Evolutionary conservation across 2,888 invertebrate species (phyloP).

Genomic region (Megalurothrips usitatus): DNA sequence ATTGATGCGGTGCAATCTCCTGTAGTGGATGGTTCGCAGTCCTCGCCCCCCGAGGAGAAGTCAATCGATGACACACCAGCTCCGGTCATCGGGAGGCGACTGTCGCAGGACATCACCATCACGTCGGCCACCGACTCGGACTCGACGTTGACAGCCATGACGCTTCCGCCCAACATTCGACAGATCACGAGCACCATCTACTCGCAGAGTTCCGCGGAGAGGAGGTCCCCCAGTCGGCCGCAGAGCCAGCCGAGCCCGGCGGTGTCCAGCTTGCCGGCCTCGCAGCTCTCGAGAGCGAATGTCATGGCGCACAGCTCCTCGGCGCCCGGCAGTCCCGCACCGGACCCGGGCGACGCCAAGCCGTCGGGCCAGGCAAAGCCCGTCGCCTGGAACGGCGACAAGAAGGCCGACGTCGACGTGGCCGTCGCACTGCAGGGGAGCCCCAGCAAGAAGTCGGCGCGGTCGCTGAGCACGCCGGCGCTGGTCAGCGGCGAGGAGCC

Average conservation of each 20-base stretch:
- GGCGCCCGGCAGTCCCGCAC: background rate
- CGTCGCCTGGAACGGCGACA: background rate
- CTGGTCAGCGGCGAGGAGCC: background rate
- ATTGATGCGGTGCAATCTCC: background rate
- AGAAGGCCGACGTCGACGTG: background rate
- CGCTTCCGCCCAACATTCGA: background rate
- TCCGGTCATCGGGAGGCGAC: background rate
- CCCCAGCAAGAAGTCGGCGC: background rate
- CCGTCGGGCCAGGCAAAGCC: background rate
- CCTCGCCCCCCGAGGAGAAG: background rate
- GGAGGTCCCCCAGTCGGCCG: background rate
- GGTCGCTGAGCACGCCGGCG: background rate
- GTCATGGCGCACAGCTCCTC: background rate
- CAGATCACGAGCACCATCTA: background rate
- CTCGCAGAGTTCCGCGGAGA: background rate
- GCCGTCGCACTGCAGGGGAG: background rate
- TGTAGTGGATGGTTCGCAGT: background rate
- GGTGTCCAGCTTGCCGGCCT: background rate
- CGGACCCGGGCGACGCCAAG: background rate
- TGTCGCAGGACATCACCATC: background rate
- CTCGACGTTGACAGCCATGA: constrained; percentile 2
- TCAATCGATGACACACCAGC: background rate
- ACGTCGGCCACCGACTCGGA: background rate
- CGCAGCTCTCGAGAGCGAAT: background rate
- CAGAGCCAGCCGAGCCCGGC: background rate